A percentile compares a stretch with the other conserved stretches of the same genome.
phyloP scores from a whole-genome alignment of 2,797 vertebrate genomes.

The Micropoecilia bifurca region DNA sequence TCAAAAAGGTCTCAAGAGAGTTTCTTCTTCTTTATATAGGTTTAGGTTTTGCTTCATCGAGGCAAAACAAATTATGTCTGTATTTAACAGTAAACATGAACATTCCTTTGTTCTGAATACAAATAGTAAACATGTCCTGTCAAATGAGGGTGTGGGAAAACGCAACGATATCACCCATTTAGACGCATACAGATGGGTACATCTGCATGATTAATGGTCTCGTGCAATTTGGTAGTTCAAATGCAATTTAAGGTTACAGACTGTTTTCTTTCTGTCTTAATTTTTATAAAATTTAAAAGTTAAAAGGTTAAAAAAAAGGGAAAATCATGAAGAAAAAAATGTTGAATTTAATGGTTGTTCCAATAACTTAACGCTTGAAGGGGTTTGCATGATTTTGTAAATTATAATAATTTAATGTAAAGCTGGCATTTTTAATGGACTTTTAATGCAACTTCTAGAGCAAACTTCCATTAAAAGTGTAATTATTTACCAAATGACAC shows the following conservation, averaged over 20 bases:
- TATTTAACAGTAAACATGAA: conserved; percentile 73
- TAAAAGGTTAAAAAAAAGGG: background rate
- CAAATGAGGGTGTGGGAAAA: conserved; percentile 36
- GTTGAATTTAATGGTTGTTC: background rate
- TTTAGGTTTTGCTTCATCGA: conserved; percentile 65
- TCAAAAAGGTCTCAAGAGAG: conserved; percentile 40
- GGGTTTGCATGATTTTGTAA: too few relatives aligned
- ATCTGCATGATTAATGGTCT: background rate
- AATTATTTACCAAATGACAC: too few relatives aligned
- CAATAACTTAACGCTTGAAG: background rate
- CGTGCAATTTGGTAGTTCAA: background rate
- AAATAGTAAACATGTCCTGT: conserved; percentile 46
- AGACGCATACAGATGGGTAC: background rate
- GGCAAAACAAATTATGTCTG: conserved; percentile 67
- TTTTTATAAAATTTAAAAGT: background rate
- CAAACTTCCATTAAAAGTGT: too few relatives aligned
- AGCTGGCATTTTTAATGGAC: too few relatives aligned
- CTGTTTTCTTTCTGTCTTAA: background rate
- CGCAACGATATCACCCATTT: background rate
- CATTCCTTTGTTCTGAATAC: conserved; percentile 62
- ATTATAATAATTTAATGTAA: too few relatives aligned
- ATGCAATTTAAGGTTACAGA: background rate
- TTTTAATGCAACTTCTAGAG: too few relatives aligned
- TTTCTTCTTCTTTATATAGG: conserved; percentile 64
- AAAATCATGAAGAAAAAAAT: background rate